phyloP scores from a whole-genome alignment of 2,113 vertebrate species.

The Tetraodon nigroviridis region DNA sequence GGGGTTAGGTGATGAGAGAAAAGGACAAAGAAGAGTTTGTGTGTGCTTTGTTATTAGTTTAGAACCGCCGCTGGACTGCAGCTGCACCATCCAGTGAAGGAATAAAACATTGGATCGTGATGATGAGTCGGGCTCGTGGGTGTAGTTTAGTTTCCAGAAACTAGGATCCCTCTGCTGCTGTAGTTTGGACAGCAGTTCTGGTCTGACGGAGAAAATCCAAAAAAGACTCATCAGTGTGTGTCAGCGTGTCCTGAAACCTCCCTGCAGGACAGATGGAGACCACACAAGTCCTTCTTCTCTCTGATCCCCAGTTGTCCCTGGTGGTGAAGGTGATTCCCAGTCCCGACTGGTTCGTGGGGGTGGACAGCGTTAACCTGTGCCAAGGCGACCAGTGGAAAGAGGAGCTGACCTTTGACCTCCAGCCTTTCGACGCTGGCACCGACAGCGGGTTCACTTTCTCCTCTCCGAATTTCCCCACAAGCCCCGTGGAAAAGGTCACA shows the following conservation, averaged over 20 bases:
- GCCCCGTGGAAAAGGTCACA: conserved; percentile 74
- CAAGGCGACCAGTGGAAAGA: conserved; percentile 72
- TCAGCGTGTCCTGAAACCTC: not conserved
- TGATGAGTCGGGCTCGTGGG: too few species aligned
- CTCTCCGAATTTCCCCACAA: conserved; percentile 76
- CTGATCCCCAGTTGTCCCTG: conserved; percentile 68
- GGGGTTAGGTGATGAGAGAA: too few species aligned
- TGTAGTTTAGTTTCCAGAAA: too few species aligned
- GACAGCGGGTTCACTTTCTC: conserved; percentile 81
- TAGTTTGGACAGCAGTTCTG: too few species aligned
- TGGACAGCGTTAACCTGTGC: conserved; percentile 73
- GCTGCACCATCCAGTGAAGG: not conserved
- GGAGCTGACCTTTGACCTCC: conserved; percentile 73
- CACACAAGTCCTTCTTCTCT: not conserved
- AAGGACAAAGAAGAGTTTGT: too few species aligned
- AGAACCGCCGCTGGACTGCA: not conserved
- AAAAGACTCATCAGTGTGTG: too few species aligned
- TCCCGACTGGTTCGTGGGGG: conserved; percentile 79
- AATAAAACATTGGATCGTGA: too few species aligned
- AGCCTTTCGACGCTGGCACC: conserved; percentile 75
- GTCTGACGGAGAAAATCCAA: too few species aligned
- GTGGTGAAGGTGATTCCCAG: conserved; percentile 79
- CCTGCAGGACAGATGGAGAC: not conserved
- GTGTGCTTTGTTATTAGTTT: not conserved
- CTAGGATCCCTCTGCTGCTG: too few species aligned